phyloP scores from a whole-genome alignment of 2,888 invertebrate species.

The Danaus chrysippus region DNA sequence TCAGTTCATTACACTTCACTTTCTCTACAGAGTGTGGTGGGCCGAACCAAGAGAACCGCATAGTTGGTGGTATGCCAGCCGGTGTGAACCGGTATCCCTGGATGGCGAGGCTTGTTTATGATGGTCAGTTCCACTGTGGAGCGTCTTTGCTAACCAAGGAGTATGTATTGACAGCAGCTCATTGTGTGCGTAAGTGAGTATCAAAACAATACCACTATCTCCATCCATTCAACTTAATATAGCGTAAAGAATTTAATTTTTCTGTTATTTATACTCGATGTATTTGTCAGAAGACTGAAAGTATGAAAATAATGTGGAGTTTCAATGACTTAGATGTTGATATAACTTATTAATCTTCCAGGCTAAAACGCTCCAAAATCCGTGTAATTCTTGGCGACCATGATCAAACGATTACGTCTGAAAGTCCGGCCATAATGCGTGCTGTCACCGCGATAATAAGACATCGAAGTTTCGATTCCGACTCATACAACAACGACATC shows the following conservation, averaged over 20 bases:
- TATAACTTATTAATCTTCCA: constrained; percentile 49
- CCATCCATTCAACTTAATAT: neutral
- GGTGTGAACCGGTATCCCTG: constrained; percentile 91
- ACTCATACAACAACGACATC: constrained; percentile 92
- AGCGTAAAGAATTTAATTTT: neutral
- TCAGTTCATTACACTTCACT: constrained; percentile 52
- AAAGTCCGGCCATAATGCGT: constrained; percentile 89
- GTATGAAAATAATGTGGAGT: no score
- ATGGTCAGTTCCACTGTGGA: constrained; percentile 93
- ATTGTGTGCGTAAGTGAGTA: constrained; percentile 88
- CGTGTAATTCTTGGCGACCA: constrained; percentile 91
- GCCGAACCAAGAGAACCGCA: constrained; percentile 91
- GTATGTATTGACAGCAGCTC: constrained; percentile 92
- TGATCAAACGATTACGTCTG: constrained; percentile 88
- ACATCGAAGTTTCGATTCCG: constrained; percentile 90
- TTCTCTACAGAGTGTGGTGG: constrained; percentile 86
- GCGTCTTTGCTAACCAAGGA: constrained; percentile 90
- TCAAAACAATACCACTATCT: neutral
- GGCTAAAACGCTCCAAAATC: constrained; percentile 88
- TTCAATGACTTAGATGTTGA: constrained; percentile 14
- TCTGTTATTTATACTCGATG: neutral
- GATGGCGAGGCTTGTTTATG: constrained; percentile 92
- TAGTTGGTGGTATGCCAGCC: constrained; percentile 90
- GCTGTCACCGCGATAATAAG: constrained; percentile 88
- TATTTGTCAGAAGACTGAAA: neutral